A percentile compares a stretch with the other conserved stretches of the same genome.
Conservation (phyloP, 2,888 invertebrate species). For the Dryococelus australis region DNA sequence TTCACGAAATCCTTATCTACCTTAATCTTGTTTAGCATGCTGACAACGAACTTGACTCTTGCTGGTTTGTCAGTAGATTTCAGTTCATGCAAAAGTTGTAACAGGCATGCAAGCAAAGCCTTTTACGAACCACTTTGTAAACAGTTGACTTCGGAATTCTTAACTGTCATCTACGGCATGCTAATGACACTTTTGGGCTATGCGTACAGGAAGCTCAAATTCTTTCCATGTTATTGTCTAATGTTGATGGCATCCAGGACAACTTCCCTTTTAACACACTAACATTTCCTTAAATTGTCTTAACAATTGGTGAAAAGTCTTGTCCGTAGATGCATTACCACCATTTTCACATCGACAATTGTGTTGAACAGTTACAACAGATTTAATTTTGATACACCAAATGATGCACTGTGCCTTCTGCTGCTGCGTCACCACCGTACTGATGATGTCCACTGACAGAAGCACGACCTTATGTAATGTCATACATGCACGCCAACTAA, state of each 20-base stretch:
- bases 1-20: background rate
- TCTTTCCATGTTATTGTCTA: background rate
- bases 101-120: background rate
- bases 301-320: background rate
- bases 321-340: background rate
- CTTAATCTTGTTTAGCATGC: conserved; percentile 19
- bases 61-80: background rate
- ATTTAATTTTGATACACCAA: background rate
- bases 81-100: conserved; percentile 12
- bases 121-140: background rate
- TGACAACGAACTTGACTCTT: conserved; percentile 5
- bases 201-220: background rate
- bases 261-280: conserved; percentile 7
- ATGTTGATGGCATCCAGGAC: background rate
- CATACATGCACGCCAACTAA: too few species aligned
- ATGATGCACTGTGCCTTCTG: too few species aligned
- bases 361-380: too few species aligned
- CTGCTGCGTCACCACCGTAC: too few species aligned
- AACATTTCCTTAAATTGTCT: background rate
- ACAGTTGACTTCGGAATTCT: background rate
- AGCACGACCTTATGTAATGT: too few species aligned
- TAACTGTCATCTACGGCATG: background rate
- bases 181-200: conserved; percentile 2
- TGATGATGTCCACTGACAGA: too few species aligned
- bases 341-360: too few species aligned